Conservation (phyloP, 2,888 invertebrate genomes). For the Xestoiulus laeticollis region DNA sequence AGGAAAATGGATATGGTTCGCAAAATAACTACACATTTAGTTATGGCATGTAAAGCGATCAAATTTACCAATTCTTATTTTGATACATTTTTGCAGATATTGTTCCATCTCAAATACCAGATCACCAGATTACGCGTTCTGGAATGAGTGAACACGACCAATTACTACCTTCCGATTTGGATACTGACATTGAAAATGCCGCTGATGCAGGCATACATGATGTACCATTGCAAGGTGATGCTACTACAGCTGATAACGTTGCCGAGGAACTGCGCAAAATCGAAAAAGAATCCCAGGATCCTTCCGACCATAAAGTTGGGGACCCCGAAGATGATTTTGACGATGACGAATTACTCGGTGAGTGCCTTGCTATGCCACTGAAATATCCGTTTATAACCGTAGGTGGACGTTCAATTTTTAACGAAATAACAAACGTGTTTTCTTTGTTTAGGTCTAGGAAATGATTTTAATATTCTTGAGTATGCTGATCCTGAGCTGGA, state of each 20-base stretch:
- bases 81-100: neutral
- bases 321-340: conserved; percentile 73
- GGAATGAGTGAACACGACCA: conserved; percentile 22
- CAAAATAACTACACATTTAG: no score
- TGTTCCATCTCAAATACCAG: neutral
- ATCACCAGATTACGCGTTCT: neutral
- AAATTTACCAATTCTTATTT: no score
- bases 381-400: neutral
- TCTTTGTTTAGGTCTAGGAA: conserved; percentile 79
- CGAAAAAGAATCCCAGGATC: conserved; percentile 63
- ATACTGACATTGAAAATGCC: conserved; percentile 40
- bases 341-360: conserved; percentile 80
- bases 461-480: conserved; percentile 94
- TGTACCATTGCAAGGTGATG: conserved; percentile 66
- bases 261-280: conserved; percentile 75
- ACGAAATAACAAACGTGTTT: neutral
- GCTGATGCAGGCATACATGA: neutral
- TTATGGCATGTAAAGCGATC: no score
- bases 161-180: conserved; percentile 40
- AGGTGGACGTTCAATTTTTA: neutral
- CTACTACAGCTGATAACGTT: conserved; percentile 69
- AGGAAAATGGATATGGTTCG: no score
- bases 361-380: neutral
- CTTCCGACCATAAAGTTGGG: conserved; percentile 55
- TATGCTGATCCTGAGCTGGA: conserved; percentile 95